Base-by-base conservation (phyloP, 2,797 vertebrate genomes). In the Rousettus madagascariensis region DNA sequence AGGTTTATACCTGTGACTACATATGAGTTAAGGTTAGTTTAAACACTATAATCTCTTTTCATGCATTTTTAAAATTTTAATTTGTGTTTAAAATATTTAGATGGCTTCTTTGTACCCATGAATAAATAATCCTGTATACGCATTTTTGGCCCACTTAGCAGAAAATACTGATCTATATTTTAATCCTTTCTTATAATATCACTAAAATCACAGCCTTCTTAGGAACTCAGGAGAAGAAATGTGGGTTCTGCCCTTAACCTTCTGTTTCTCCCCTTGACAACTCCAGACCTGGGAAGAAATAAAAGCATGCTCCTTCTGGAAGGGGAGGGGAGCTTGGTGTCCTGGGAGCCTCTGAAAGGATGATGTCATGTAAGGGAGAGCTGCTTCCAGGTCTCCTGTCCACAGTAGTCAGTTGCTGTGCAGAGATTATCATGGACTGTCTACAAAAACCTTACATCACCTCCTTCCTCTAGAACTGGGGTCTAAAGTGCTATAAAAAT, bases 21-120 rank as follows among this genome's bases (percentile, higher is more conserved):
- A 74, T 55, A 59, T 92, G 96, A 97, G 94, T 97, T 94, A 97
- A 95, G 94, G 90, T 92, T 97, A 95, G 95, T 94, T 98, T 98
- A 97, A 98, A 97, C 72, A 97, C 53, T 96, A 36, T 97, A 97
- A 97, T 97, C 92, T 95, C 93, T 97, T 98, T 97, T 95, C 97
- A 98, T 98, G 96, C 97, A 98, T 98, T 98, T 98, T 98, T 97
- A 96, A 98, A 98, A 97, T 97, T 97, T 95, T 98, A 97, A 98
- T 98, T 98, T 98, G 96, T 97, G 89, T 95, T 98, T 98, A 96
- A 98, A 98, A 97, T 97, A 97, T 97, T 98, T 94, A 98, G 79
- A 97, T 86, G 78, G 94, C 96, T 98, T 98, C 97, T 89, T 97
- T 96, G 96, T 87, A 84, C 91, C 96, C 96, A 97, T 98, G 96